Base-by-base conservation (phyloP, 2,888 invertebrate genomes). In the Pheosia tremula region DNA sequence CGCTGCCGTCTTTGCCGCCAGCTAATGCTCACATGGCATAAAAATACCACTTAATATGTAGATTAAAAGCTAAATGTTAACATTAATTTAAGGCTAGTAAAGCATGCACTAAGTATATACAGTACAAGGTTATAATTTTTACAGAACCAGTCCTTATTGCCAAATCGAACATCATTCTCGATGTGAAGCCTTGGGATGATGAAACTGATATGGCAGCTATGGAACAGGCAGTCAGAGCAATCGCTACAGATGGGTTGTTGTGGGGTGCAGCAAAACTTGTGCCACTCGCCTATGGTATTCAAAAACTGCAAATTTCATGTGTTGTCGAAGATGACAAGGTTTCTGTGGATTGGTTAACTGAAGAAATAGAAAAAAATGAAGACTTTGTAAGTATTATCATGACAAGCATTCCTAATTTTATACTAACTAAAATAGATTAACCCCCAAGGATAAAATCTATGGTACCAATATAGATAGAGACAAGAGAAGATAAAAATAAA, bases 281-380 rank as follows among this genome's bases (percentile, higher is more conserved):
- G 8, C 98, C 98, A 41, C 94, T 99, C 50, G 98, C 98, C 5
- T 99, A 96, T 91, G 98, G 98, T 61, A 98, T 99, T 77, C 95
- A 97, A 77, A 99, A 99, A 87, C 94, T 99, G 61, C 97, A 98
- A 89, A 98, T 99, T 77, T 96, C 96, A 45, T 97, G 97, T 88
- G 98, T 98, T 55, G 97, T 99, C 49, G 98, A 98, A 94, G 99
- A 99, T 88, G 98, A 98, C n/a, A 98, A 98, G 90, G 97, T 99
- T 36, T 98, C 98, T 49, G 94, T 98, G 57, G 98, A 98, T 86
- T 96, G 96, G 95, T 94, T 98, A 45, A 97, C 96, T 76, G 99
- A 99, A 89, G 95, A 96, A 87, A 97, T 99, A 74, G 96, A 97
- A 82, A 96, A 95, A 76, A 91, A 96, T 78, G 97, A 98, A 90